Evolutionary conservation across 2,888 invertebrate genomes (phyloP).

Genomic region (Zele albiditarsus): DNA sequence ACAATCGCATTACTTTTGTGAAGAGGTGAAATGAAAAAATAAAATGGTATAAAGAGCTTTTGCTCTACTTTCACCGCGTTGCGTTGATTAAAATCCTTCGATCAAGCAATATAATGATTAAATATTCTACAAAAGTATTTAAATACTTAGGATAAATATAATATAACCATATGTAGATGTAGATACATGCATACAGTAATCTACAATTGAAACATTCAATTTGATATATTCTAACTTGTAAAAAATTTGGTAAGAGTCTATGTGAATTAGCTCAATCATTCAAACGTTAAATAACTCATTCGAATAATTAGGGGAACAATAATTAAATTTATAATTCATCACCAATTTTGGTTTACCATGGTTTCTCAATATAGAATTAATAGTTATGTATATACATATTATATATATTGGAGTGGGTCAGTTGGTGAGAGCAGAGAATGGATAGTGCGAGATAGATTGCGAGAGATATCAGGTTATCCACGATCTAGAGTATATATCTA

Average conservation of each 20-base stretch:
- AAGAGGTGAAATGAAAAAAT: background rate
- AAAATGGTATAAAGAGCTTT: background rate
- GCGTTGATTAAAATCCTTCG: slow-evolving; percentile 15
- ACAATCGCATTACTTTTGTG: slow-evolving; percentile 1
- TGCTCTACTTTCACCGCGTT: background rate
- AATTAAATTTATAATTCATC: no score
- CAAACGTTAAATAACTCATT: no score
- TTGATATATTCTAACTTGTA: no score
- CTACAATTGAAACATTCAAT: no score
- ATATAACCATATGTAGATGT: no score
- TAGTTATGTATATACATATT: slow-evolving; percentile 1
- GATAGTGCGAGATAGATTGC: slow-evolving; percentile 30
- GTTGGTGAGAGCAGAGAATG: slow-evolving; percentile 1
- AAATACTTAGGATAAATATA: no score
- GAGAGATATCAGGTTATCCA: slow-evolving; percentile 42
- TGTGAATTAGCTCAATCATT: no score
- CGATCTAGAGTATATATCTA: slow-evolving; percentile 36
- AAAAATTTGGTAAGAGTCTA: no score
- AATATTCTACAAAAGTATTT: background rate
- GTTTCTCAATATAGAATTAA: slow-evolving; percentile 11
- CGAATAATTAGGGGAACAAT: no score
- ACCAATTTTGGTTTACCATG: background rate
- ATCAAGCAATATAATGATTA: background rate
- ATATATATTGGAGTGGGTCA: slow-evolving; percentile 31
- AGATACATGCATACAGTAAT: no score